phyloP scores from a whole-genome alignment of 2,888 invertebrate genomes.

The Aquatica leii region DNA sequence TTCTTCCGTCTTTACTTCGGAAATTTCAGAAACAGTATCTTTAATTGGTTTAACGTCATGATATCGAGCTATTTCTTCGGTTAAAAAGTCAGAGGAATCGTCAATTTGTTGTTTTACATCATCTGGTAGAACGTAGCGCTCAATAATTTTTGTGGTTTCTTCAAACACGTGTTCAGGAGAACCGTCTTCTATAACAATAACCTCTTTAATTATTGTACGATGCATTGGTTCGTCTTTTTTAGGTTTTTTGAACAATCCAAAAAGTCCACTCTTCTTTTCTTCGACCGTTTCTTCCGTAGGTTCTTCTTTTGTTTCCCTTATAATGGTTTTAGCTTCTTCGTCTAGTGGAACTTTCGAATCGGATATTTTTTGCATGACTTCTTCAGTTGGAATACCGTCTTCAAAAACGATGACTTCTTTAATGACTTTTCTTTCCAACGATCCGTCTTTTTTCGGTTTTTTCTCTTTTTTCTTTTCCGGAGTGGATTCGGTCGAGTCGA shows the following conservation, averaged over 20 bases:
- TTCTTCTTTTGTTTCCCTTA: slow-evolving; percentile 4
- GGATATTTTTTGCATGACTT: background rate
- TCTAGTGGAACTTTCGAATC: slow-evolving; percentile 2
- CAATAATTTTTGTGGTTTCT: background rate
- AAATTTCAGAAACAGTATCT: background rate
- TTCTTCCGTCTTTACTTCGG: slow-evolving; percentile 11
- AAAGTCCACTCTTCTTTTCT: slow-evolving; percentile 18
- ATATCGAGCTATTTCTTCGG: background rate
- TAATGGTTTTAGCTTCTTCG: background rate
- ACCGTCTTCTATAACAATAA: background rate
- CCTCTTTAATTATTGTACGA: slow-evolving; percentile 4
- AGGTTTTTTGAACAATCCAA: slow-evolving; percentile 17
- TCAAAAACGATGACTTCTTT: slow-evolving; percentile 4
- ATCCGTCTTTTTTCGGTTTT: slow-evolving; percentile 1
- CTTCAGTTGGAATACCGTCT: slow-evolving; percentile 2
- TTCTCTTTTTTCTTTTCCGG: background rate
- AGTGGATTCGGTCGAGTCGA: background rate
- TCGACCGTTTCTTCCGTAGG: background rate
- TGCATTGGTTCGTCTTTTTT: background rate
- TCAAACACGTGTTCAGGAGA: background rate
- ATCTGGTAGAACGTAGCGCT: background rate
- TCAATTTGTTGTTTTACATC: background rate
- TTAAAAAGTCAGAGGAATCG: background rate
- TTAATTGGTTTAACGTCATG: background rate
- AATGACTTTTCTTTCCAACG: slow-evolving; percentile 9